These are phyloP conservation scores for Tympanoctomys barrerae DNA, from an alignment of 2,797 vertebrate genomes.

Conservation along the genomic window DNA sequence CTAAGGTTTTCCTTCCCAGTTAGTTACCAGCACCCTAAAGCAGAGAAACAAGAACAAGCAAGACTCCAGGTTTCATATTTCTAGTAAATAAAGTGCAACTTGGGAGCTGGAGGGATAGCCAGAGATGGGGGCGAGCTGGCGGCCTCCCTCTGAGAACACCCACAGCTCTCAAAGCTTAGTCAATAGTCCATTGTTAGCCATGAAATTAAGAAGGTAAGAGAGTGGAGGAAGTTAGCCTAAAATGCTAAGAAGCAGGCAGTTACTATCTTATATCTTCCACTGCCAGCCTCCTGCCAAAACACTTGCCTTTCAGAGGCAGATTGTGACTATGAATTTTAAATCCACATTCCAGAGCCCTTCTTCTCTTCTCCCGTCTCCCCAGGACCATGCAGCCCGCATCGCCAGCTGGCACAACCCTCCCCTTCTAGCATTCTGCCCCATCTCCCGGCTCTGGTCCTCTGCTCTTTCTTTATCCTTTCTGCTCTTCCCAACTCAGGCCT, in stretches of 20 bases:
- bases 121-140: background rate
- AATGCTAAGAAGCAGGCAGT: slow-evolving; percentile 59
- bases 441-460: background rate
- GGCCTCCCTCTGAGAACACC: slow-evolving; percentile 72
- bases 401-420: background rate
- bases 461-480: too few relatives aligned
- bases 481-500: background rate
- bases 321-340: slow-evolving; percentile 6
- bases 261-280: slow-evolving; percentile 63
- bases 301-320: slow-evolving; percentile 62
- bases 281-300: slow-evolving; percentile 39
- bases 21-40: background rate
- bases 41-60: background rate
- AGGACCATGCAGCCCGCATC: background rate
- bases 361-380: background rate
- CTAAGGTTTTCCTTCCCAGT: background rate
- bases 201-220: slow-evolving; percentile 75
- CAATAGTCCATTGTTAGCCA: slow-evolving; percentile 75
- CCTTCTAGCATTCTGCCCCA: background rate
- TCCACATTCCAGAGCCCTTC: background rate
- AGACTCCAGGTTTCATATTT: slow-evolving; percentile 37
- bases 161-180: slow-evolving; percentile 62
- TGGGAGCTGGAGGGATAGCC: slow-evolving; percentile 47
- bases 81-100: background rate
- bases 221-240: slow-evolving; percentile 58